These are phyloP conservation scores for Myotis yumanensis DNA, from an alignment of 2,113 vertebrate genomes.

Conservation along the genomic window DNA sequence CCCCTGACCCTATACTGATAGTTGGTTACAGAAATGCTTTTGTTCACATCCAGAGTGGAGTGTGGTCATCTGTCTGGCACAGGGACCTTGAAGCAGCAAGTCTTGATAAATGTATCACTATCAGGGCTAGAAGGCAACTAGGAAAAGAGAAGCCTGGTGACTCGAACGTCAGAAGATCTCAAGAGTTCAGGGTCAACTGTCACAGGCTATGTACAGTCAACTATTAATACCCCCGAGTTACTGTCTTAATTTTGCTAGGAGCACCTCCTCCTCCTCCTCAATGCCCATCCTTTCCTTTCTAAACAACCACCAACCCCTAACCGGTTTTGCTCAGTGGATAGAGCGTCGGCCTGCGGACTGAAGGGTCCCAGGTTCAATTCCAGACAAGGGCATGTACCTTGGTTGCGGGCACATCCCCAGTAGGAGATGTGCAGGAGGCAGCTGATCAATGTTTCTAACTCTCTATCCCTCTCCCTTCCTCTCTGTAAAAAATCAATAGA, in stretches of 20 bases:
- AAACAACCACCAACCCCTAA: not conserved
- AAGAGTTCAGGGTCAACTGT: not conserved
- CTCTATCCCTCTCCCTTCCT: too few species aligned
- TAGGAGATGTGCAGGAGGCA: too few species aligned
- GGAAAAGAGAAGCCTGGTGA: not conserved
- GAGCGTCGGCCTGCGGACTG: too few species aligned
- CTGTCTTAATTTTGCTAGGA: not conserved
- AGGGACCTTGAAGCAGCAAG: not conserved
- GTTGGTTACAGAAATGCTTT: slow-evolving; percentile 9
- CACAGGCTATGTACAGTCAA: not conserved
- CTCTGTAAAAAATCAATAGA: not conserved
- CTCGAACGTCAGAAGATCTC: not conserved
- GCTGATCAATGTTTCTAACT: too few species aligned
- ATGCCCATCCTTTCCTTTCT: not conserved
- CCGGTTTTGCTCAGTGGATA: too few species aligned
- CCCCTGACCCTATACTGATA: not conserved
- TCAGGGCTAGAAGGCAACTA: not conserved
- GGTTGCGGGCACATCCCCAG: too few species aligned
- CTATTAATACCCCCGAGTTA: not conserved
- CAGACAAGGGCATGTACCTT: too few species aligned
- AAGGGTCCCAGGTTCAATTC: too few species aligned
- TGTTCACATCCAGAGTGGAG: not conserved
- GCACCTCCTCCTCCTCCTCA: not conserved
- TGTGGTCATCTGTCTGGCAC: not conserved
- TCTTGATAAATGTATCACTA: not conserved